These are phyloP conservation scores for Australoheros facetus DNA, from an alignment of 2,797 vertebrate genomes.

Conservation along the genomic window DNA sequence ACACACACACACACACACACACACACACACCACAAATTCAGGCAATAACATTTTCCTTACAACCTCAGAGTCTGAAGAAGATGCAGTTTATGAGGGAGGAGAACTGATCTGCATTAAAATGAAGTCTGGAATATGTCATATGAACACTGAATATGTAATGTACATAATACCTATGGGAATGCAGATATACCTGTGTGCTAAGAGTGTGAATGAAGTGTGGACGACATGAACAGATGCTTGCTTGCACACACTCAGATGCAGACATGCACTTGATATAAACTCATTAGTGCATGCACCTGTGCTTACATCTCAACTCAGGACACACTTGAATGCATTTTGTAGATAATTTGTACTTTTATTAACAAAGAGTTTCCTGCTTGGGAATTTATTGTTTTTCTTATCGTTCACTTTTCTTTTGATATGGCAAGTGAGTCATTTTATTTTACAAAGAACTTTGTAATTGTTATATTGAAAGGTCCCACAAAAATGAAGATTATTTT, in stretches of 20 bases:
- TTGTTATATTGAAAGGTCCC: constrained; percentile 31
- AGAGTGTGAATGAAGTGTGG: constrained; percentile 17
- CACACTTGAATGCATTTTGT: neutral
- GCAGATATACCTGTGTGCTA: constrained; percentile 16
- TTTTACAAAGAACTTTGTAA: constrained; percentile 27
- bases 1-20: neutral
- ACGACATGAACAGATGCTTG: constrained; percentile 35
- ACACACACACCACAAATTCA: neutral
- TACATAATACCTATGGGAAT: constrained; percentile 32
- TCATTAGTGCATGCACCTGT: constrained; percentile 41
- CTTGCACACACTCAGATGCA: neutral
- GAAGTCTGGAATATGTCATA: constrained; percentile 25
- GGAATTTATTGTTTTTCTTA: neutral
- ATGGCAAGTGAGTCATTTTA: neutral
- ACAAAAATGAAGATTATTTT: constrained; percentile 34
- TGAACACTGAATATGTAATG: constrained; percentile 24
- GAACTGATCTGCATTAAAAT: constrained; percentile 37
- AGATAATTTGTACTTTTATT: neutral
- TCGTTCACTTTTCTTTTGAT: neutral
- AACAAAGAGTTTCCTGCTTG: neutral
- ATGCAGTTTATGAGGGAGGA: constrained; percentile 18
- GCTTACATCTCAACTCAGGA: constrained; percentile 7
- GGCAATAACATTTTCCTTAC: constrained; percentile 26
- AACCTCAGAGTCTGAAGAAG: constrained; percentile 26
- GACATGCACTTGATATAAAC: neutral